phyloP scores from a whole-genome alignment of 2,888 invertebrate species.

The Parapristionchus giblindavisi region DNA sequence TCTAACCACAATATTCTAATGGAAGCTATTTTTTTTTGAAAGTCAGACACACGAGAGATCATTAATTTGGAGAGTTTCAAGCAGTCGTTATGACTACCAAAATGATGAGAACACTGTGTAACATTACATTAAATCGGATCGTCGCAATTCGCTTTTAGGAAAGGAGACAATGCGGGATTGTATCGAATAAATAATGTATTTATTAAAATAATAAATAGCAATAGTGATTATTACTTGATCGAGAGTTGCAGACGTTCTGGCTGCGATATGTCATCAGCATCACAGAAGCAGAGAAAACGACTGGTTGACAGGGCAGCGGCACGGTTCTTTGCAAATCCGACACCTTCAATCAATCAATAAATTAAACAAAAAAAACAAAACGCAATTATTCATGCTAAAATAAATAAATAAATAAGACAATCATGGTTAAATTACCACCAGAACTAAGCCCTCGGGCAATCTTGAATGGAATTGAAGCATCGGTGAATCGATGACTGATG shows the following conservation, averaged over 20 bases:
- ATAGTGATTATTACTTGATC: background rate
- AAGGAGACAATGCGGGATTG: no score
- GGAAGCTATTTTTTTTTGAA: no score
- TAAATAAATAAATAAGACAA: slow-evolving; percentile 22
- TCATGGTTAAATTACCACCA: slow-evolving; percentile 44
- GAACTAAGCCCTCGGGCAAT: slow-evolving; percentile 40
- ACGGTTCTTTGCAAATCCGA: slow-evolving; percentile 61
- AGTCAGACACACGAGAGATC: no score
- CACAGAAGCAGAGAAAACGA: slow-evolving; percentile 82
- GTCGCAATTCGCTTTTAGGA: no score
- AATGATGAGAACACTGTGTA: no score
- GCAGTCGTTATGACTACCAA: no score
- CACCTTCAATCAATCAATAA: slow-evolving; percentile 48
- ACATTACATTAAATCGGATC: no score
- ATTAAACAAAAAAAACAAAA: no score
- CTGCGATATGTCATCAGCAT: slow-evolving; percentile 83
- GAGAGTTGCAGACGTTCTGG: slow-evolving; percentile 74
- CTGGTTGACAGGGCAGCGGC: slow-evolving; percentile 75
- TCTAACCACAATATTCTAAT: no score
- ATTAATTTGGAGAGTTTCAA: no score
- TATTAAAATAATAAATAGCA: background rate
- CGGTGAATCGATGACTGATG: slow-evolving; percentile 41
- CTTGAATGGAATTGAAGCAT: slow-evolving; percentile 43
- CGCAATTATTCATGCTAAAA: background rate
- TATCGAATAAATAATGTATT: background rate